These are phyloP conservation scores for Setophaga coronata DNA, from an alignment of 2,113 vertebrate genomes.

Conservation along the genomic window DNA sequence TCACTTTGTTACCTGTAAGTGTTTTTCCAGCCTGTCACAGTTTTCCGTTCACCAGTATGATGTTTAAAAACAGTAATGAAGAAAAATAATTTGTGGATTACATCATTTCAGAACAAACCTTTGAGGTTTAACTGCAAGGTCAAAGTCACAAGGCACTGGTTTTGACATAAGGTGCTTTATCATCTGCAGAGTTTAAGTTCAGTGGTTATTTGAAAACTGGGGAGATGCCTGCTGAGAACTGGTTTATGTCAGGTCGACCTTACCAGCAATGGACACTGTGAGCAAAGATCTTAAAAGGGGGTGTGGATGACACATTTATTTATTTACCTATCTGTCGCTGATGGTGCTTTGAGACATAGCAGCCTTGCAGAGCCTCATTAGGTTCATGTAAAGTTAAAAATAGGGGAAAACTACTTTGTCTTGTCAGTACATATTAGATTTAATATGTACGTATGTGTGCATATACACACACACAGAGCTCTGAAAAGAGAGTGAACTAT, in stretches of 20 bases:
- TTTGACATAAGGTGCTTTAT: constrained; percentile 37
- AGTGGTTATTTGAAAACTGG: neutral
- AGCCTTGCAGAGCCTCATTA: neutral
- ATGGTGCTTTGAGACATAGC: neutral
- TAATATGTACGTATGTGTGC: neutral
- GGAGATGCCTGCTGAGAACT: constrained; percentile 36
- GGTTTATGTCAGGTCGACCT: constrained; percentile 35
- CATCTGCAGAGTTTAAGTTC: constrained; percentile 3
- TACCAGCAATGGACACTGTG: neutral
- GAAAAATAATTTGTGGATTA: neutral
- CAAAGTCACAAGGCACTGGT: neutral
- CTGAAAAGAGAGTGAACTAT: neutral
- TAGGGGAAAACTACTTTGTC: neutral
- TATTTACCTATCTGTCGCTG: neutral
- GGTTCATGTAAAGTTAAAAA: neutral
- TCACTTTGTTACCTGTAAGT: neutral
- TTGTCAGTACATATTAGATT: neutral
- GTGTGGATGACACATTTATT: neutral
- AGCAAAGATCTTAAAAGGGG: constrained; percentile 8
- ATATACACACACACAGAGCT: neutral
- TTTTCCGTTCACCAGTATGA: neutral
- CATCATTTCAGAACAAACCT: neutral
- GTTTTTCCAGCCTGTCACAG: neutral
- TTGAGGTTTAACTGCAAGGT: neutral
- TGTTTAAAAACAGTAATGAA: neutral